Conservation (phyloP, 2,113 vertebrate species). For the Sarotherodon lohbergeri region DNA sequence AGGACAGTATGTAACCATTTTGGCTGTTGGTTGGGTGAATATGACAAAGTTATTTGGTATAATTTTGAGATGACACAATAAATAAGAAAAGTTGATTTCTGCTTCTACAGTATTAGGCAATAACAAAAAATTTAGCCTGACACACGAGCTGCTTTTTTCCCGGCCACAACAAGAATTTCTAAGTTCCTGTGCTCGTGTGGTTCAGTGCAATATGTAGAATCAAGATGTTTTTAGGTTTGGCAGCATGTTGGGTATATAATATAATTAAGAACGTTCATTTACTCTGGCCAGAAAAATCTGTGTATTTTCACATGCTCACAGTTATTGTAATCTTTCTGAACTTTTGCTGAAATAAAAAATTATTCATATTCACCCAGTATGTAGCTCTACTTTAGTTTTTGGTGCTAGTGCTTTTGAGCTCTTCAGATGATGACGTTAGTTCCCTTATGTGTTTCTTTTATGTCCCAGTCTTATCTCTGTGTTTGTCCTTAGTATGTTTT, state of each 20-base stretch:
- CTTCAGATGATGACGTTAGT: no score
- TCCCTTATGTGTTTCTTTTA: no score
- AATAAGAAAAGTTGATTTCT: neutral
- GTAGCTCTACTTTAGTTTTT: no score
- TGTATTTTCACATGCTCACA: neutral
- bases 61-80: neutral
- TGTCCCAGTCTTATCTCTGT: no score
- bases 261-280: fast-evolving
- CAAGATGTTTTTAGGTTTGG: neutral
- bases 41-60: neutral
- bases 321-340: neutral
- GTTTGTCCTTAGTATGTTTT: neutral
- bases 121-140: neutral
- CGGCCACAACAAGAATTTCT: neutral
- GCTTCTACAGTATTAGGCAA: neutral
- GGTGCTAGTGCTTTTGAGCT: no score
- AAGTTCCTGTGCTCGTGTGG: neutral
- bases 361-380: neutral
- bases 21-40: neutral
- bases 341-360: neutral
- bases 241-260: neutral
- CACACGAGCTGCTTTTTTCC: neutral
- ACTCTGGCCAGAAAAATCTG: neutral
- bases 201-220: fast-evolving
- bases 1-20: neutral